A percentile compares a stretch with the other conserved stretches of the same genome.
These are phyloP conservation scores for Rhizomys pruinosus DNA, from an alignment of 2,113 vertebrate species.

Conservation along the genomic window DNA sequence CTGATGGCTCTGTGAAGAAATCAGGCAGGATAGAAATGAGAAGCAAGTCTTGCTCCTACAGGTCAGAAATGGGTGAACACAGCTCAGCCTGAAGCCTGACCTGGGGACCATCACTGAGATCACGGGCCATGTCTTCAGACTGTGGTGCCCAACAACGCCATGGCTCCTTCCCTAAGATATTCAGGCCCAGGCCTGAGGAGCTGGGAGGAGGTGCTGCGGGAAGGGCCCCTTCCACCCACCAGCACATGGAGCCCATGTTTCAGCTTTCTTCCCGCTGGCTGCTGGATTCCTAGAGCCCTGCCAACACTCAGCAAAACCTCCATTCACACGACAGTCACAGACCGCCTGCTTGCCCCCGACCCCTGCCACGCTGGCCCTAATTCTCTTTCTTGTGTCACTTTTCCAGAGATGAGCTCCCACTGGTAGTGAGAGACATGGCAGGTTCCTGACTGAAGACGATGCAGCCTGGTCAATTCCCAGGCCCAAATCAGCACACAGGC, in stretches of 20 bases:
- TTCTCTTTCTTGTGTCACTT: not conserved
- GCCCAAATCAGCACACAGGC: not conserved
- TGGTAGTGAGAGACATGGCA: no score
- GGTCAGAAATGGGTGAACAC: not conserved
- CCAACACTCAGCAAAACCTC: not conserved
- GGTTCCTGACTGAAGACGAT: not conserved
- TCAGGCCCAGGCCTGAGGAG: not conserved
- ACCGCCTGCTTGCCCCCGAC: not conserved
- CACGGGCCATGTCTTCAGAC: not conserved
- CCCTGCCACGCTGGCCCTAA: no score
- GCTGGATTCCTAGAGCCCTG: not conserved
- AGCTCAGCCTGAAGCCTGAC: not conserved
- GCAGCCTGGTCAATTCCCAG: not conserved
- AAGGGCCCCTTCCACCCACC: not conserved
- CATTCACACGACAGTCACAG: not conserved
- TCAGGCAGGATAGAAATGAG: not conserved
- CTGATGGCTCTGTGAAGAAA: constrained; percentile 57
- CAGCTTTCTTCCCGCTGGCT: no score
- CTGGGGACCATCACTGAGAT: not conserved
- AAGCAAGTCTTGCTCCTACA: constrained; percentile 11
- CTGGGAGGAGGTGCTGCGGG: no score
- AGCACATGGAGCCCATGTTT: not conserved
- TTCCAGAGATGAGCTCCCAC: not conserved
- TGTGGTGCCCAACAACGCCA: rapidly evolving
- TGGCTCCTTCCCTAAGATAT: rapidly evolving